Evolutionary conservation across 2,888 invertebrate species (phyloP).

Genomic region (Allygus modestus): DNA sequence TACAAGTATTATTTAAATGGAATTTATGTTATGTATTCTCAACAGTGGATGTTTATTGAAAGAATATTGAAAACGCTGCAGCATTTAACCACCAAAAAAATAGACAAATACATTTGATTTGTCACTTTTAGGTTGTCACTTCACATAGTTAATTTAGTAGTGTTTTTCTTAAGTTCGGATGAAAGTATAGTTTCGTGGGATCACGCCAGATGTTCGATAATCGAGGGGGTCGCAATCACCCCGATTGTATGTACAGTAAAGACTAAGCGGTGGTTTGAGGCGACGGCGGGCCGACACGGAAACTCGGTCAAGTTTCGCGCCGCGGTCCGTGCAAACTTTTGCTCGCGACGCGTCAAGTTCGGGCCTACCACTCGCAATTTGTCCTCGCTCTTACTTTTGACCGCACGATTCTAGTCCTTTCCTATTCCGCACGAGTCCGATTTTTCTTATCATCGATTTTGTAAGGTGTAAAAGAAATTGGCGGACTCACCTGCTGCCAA

Average conservation of each 20-base stretch:
- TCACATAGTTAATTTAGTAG: conserved; percentile 7
- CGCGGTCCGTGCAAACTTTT: conserved; percentile 32
- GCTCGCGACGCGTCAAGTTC: conserved; percentile 41
- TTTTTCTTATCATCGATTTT: conserved; percentile 42
- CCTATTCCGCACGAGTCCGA: conserved; percentile 28
- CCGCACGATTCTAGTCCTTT: conserved; percentile 12
- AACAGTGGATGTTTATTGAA: too few species aligned
- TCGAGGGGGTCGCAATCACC: too few species aligned
- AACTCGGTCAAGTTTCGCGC: conserved; percentile 52
- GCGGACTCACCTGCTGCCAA: conserved; percentile 94
- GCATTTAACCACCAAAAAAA: background rate
- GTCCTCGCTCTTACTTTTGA: background rate
- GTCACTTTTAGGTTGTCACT: background rate
- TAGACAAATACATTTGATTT: background rate
- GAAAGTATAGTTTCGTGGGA: background rate
- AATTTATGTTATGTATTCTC: too few species aligned
- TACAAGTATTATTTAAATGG: too few species aligned
- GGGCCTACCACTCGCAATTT: background rate
- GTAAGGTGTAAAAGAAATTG: conserved; percentile 53
- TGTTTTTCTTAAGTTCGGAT: background rate
- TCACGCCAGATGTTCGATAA: conserved; percentile 1
- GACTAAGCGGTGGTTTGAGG: background rate
- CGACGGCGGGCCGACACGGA: background rate
- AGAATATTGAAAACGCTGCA: too few species aligned
- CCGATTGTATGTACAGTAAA: background rate